Base-by-base conservation (phyloP, 2,888 invertebrate species). In the Nomada flava region DNA sequence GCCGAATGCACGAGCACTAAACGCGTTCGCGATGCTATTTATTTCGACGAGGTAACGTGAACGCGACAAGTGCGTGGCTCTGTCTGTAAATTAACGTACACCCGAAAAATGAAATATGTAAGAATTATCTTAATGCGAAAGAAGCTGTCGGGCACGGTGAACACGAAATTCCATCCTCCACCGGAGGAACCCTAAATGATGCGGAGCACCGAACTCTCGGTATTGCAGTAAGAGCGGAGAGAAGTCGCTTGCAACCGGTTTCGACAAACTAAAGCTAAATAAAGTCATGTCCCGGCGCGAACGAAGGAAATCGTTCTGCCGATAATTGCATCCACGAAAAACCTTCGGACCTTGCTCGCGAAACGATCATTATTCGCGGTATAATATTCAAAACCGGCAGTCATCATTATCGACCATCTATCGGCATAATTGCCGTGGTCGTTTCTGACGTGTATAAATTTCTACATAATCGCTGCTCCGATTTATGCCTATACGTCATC, bases 251-350 rank as follows among this genome's bases (percentile, higher is more conserved):
- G 87, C 88, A 90, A 91, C 91, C 91, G 91, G 91, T 91, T 91
- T 89, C 87, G 86, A 85, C 89, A 84, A 88, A 90, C 89, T 85
- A 88, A 87, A 88, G 89, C 89, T 91, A 90, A 90, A 90, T 90
- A 91, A 89, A 90, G 88, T 89, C 88, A 89, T 88, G 89, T 87
- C 82, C 78, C 74, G 71, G 69, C 73, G 71, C 81, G 79, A 82
- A 82, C 79, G 70, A 74, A 85, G 86, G 86, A 87, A 84, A 84
- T 81, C 71, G 79, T 72, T 79, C 77, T 55, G 70, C 73, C 79
- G 79, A 82, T 87, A 87, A 87, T 87, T 87, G 80, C 74, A 60
- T 50, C 64, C 75, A 65, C 77, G 69, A 85, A 85, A 87, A 86
- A 86, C 71, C 53, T 70, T 53, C 53, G 50, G 71, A 26, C 57